phyloP scores from a whole-genome alignment of 2,797 vertebrate genomes.

The Garrulus glandarius region DNA sequence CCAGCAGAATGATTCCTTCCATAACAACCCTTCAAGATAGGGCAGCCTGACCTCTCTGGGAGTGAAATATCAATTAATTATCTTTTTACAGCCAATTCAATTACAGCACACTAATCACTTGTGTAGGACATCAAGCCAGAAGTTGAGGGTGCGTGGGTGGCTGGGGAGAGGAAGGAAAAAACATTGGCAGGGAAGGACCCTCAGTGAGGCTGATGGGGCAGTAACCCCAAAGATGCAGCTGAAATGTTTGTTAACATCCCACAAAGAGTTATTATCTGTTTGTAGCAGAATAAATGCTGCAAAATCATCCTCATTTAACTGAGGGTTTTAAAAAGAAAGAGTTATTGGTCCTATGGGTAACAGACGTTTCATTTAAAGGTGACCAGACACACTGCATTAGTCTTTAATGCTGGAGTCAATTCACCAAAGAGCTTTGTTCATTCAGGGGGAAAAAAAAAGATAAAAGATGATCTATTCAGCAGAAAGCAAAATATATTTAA shows the following conservation, averaged over 20 bases:
- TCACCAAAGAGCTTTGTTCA: conserved; percentile 10
- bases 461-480: neutral
- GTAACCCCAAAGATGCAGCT: neutral
- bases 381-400: conserved; percentile 72
- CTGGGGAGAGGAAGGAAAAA: neutral
- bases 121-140: conserved; percentile 66
- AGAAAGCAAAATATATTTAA: conserved; percentile 32
- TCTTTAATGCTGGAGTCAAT: conserved; percentile 58
- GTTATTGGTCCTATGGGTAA: conserved; percentile 25
- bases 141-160: neutral
- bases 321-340: neutral
- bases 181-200: neutral
- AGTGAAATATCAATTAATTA: conserved; percentile 79
- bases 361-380: conserved; percentile 59
- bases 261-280: conserved; percentile 60
- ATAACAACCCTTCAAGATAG: conserved; percentile 41
- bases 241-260: conserved; percentile 33
- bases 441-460: neutral
- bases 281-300: neutral
- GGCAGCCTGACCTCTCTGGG: conserved; percentile 78
- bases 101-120: conserved; percentile 79
- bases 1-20: conserved; percentile 41
- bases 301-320: conserved; percentile 16
- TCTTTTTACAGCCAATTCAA: conserved; percentile 76
- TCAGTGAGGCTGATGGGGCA: neutral